Evolutionary conservation across 1,140 invertebrate genomes (phyloP).

Genomic region (Telenomus remus): DNA sequence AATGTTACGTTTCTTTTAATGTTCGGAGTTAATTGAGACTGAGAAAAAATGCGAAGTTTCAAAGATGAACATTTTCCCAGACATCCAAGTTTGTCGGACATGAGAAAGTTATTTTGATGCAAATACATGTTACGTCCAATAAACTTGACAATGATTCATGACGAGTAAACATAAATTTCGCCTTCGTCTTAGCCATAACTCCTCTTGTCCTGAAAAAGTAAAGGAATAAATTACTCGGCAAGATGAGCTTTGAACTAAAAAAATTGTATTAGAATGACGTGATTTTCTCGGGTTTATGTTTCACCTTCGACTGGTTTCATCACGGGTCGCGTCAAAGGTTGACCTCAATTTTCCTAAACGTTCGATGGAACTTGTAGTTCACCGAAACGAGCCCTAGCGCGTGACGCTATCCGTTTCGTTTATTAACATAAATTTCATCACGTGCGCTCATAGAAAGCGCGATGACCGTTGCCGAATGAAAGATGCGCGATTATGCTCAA

Average conservation of each 20-base stretch:
- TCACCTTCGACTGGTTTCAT: too few relatives aligned
- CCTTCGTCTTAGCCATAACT: background rate
- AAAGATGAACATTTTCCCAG: background rate
- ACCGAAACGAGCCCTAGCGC: constrained; percentile 17
- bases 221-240: too few relatives aligned
- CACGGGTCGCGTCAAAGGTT: too few relatives aligned
- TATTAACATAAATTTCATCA: constrained; percentile 52
- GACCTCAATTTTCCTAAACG: too few relatives aligned
- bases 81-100: background rate
- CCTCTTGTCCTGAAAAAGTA: background rate
- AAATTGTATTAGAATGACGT: too few relatives aligned
- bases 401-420: constrained; percentile 24
- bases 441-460: constrained; percentile 55
- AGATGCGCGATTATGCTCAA: constrained; percentile 44
- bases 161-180: constrained; percentile 20
- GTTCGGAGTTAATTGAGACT: too few relatives aligned
- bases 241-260: too few relatives aligned
- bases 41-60: too few relatives aligned
- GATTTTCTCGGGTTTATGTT: too few relatives aligned
- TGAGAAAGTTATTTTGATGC: constrained; percentile 38
- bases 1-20: too few relatives aligned
- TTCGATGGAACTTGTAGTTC: too few relatives aligned
- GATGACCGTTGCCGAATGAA: constrained; percentile 55
- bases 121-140: constrained; percentile 19
- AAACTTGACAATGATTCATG: constrained; percentile 11